Evolutionary conservation across 2,888 invertebrate species (phyloP).

Genomic region (Petrophora chlorosata): DNA sequence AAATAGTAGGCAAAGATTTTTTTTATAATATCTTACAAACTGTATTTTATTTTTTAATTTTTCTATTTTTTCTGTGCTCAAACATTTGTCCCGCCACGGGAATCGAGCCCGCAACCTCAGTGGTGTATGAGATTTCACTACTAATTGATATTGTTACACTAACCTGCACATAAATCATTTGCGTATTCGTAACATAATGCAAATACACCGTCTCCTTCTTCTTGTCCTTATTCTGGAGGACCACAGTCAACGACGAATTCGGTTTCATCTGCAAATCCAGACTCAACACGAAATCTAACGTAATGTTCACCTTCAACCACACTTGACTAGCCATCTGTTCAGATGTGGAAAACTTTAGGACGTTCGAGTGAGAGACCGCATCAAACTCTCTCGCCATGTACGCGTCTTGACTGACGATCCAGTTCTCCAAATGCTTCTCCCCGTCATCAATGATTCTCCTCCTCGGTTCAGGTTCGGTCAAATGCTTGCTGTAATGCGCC

Average conservation of each 20-base stretch:
- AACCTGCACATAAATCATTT: constrained; percentile 89
- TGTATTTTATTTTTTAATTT: too few relatives aligned
- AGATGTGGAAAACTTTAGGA: constrained; percentile 89
- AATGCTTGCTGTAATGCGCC: constrained; percentile 97
- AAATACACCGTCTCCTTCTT: constrained; percentile 90
- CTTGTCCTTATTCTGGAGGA: constrained; percentile 89
- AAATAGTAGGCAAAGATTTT: too few relatives aligned
- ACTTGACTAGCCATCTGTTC: constrained; percentile 88
- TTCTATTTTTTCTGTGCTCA: too few relatives aligned
- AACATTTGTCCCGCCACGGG: too few relatives aligned
- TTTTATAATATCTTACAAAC: too few relatives aligned
- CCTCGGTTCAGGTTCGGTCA: constrained; percentile 92
- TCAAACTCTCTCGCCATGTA: constrained; percentile 86
- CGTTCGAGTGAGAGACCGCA: constrained; percentile 81
- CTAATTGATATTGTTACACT: too few relatives aligned
- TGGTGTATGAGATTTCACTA: too few relatives aligned
- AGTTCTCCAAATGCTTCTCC: constrained; percentile 86
- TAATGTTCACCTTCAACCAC: constrained; percentile 81
- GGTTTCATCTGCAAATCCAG: constrained; percentile 88
- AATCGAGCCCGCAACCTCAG: too few relatives aligned
- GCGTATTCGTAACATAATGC: constrained; percentile 91
- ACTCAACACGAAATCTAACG: constrained; percentile 89
- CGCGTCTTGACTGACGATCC: constrained; percentile 90
- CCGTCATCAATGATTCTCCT: constrained; percentile 89
- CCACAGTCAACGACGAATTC: constrained; percentile 92